phyloP scores from a whole-genome alignment of 2,888 invertebrate species.

The Steromphala cineraria region DNA sequence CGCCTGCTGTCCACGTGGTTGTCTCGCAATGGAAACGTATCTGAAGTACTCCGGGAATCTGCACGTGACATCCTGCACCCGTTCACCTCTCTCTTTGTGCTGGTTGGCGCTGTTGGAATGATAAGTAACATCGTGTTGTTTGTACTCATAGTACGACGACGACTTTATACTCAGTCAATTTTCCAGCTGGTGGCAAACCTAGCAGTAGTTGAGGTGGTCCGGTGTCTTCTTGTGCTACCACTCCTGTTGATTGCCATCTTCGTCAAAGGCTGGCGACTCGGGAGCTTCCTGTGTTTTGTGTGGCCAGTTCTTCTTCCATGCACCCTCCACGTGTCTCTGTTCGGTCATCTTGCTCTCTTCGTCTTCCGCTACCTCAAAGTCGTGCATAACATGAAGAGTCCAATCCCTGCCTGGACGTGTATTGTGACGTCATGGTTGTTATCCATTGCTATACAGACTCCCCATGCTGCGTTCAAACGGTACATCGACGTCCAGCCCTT shows the following conservation, averaged over 20 bases:
- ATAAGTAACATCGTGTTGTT: not conserved
- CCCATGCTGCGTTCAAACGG: constrained; percentile 1
- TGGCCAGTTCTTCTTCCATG: constrained; percentile 5
- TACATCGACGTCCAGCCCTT: not conserved
- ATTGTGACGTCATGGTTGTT: constrained; percentile 15
- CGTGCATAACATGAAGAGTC: not conserved
- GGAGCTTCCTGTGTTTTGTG: not conserved
- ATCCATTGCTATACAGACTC: not conserved
- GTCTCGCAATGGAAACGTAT: not conserved
- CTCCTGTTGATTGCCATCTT: not conserved
- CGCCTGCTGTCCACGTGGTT: not conserved
- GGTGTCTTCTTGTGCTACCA: not conserved
- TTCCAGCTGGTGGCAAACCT: constrained; percentile 1
- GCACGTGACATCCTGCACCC: not conserved
- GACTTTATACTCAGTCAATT: not conserved
- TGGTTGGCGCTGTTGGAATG: not conserved
- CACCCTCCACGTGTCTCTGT: not conserved
- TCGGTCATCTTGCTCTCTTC: not conserved
- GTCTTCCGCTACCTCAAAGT: constrained; percentile 12
- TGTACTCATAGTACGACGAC: not conserved
- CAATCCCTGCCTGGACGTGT: constrained; percentile 9
- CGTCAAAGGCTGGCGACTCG: not conserved
- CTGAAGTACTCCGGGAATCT: not conserved
- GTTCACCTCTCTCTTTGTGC: not conserved
- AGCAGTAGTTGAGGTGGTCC: not conserved